Evolutionary conservation across 2,113 vertebrate genomes (phyloP).

Genomic region (Shinisaurus crocodilurus): DNA sequence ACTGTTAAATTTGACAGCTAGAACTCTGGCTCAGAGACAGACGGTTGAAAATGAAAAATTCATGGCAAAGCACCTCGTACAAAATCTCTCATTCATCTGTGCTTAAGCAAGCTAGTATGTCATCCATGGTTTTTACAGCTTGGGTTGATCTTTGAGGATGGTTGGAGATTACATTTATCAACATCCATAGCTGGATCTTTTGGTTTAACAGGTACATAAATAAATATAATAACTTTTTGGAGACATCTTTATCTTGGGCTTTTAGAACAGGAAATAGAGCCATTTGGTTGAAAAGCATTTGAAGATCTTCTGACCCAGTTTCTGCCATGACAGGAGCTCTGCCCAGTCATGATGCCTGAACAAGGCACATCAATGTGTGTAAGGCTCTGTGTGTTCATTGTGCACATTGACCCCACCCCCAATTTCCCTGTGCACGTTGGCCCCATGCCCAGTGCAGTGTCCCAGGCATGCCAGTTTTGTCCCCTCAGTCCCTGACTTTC

Average conservation of each 20-base stretch:
- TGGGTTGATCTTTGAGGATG: conserved; percentile 21
- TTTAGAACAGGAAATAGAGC: background rate
- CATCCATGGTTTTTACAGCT: conserved; percentile 19
- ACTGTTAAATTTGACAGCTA: conserved; percentile 23
- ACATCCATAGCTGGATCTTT: conserved; percentile 19
- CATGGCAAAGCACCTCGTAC: background rate
- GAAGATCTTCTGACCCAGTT: background rate
- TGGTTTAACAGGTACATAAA: conserved; percentile 33
- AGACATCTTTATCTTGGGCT: conserved; percentile 38
- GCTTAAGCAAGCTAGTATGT: conserved; percentile 40
- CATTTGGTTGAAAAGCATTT: background rate
- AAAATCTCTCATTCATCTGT: conserved; percentile 43
- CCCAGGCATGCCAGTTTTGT: no score
- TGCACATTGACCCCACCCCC: background rate
- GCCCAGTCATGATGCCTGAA: background rate
- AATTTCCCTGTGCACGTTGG: background rate
- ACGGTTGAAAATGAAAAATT: conserved; percentile 13
- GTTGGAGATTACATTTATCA: conserved; percentile 34
- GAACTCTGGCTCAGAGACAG: conserved; percentile 25
- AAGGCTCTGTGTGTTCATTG: background rate
- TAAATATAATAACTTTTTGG: conserved; percentile 49
- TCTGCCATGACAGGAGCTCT: background rate
- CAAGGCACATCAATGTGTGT: background rate
- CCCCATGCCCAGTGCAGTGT: no score
- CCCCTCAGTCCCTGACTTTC: background rate